phyloP scores from a whole-genome alignment of 2,113 vertebrate genomes.

The Formicarius rufipectus region DNA sequence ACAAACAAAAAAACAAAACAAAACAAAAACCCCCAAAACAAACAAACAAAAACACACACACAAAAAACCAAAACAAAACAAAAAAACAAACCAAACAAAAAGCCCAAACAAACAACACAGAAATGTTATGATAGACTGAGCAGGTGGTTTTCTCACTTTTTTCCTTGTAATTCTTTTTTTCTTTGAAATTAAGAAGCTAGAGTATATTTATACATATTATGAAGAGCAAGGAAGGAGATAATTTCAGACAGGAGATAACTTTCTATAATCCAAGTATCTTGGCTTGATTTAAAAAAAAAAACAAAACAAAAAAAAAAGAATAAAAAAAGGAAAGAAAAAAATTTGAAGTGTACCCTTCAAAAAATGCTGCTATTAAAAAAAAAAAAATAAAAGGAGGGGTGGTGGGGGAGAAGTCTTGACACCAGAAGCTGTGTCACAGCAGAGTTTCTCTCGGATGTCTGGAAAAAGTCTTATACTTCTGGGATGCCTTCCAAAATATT shows the following conservation, averaged over 20 bases:
- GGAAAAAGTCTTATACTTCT: slow-evolving; percentile 78
- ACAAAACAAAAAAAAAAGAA: background rate
- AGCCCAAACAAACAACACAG: too few relatives aligned
- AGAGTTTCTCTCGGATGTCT: slow-evolving; percentile 69
- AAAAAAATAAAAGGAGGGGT: background rate
- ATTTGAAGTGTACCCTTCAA: slow-evolving; percentile 51
- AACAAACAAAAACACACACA: too few relatives aligned
- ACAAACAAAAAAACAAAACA: too few relatives aligned
- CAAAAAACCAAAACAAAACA: too few relatives aligned
- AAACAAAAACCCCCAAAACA: too few relatives aligned
- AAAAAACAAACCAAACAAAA: too few relatives aligned
- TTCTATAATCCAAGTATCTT: slow-evolving; percentile 48
- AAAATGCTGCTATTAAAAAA: slow-evolving; percentile 32
- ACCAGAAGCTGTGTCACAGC: slow-evolving; percentile 64
- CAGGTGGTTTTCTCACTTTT: background rate
- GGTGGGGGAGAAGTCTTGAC: slow-evolving; percentile 3
- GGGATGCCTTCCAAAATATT: slow-evolving; percentile 75
- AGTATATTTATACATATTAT: background rate
- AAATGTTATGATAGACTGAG: background rate
- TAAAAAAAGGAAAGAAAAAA: too few relatives aligned
- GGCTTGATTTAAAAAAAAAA: background rate
- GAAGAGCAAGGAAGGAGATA: background rate
- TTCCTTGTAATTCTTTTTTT: background rate
- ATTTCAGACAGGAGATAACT: slow-evolving; percentile 23
- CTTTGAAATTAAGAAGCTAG: background rate